Conservation (phyloP, 2,888 invertebrate species). For the Cerastoderma edule region DNA sequence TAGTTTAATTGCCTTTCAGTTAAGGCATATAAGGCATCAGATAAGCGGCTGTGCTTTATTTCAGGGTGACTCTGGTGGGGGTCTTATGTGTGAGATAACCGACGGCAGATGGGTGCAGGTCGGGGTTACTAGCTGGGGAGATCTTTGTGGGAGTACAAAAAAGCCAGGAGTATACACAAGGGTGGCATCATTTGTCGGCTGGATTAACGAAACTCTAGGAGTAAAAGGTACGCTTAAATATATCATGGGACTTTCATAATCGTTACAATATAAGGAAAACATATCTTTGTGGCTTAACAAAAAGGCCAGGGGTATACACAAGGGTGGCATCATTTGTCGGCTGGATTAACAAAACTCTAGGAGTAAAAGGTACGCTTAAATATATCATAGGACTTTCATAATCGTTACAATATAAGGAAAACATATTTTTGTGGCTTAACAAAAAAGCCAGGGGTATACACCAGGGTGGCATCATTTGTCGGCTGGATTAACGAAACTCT, state of each 20-base stretch:
- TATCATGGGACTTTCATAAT: too few species aligned
- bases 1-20: too few species aligned
- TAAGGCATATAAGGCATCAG: neutral
- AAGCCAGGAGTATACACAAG: constrained; percentile 81
- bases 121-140: constrained; percentile 81
- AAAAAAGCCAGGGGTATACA: constrained; percentile 80
- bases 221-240: constrained; percentile 43
- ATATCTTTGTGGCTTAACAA: constrained; percentile 71
- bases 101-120: constrained; percentile 70
- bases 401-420: too few species aligned
- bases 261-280: too few species aligned
- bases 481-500: constrained; percentile 71
- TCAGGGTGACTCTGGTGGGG: constrained; percentile 82
- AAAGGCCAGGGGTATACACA: constrained; percentile 80
- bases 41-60: neutral
- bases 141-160: constrained; percentile 70
- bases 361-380: constrained; percentile 40
- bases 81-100: constrained; percentile 73
- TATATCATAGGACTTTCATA: too few species aligned
- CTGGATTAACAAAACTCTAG: constrained; percentile 71
- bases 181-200: constrained; percentile 69
- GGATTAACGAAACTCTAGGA: constrained; percentile 67
- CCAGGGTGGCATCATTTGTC: constrained; percentile 70
- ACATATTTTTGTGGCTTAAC: constrained; percentile 72
- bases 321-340: constrained; percentile 68